phyloP scores from a whole-genome alignment of 1,140 invertebrate species.

The Drosophila littoralis region DNA sequence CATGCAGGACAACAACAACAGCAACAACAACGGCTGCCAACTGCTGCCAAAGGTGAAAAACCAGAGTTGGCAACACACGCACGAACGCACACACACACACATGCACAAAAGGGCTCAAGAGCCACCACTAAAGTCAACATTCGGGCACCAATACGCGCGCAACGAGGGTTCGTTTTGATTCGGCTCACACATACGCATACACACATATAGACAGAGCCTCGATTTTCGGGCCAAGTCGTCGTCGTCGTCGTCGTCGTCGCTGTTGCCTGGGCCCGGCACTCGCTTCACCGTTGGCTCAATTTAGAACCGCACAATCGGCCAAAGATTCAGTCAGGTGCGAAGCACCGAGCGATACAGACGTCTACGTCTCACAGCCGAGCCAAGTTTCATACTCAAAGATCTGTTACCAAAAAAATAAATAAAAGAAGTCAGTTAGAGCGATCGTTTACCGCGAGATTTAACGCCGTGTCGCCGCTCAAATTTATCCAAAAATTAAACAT shows the following conservation, averaged over 20 bases:
- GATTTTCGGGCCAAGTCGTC: slow-evolving; percentile 62
- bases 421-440: not conserved
- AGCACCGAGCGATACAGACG: slow-evolving; percentile 84
- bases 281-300: slow-evolving; percentile 82
- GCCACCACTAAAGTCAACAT: slow-evolving; percentile 56
- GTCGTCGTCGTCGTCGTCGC: slow-evolving; percentile 22
- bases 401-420: slow-evolving; percentile 31
- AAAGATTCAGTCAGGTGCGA: slow-evolving; percentile 85
- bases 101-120: slow-evolving; percentile 43
- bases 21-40: slow-evolving; percentile 68
- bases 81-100: slow-evolving; percentile 24
- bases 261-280: slow-evolving; percentile 28
- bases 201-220: slow-evolving; percentile 45
- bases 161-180: slow-evolving; percentile 75
- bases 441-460: not conserved
- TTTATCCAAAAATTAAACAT: slow-evolving; percentile 6
- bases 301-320: slow-evolving; percentile 76
- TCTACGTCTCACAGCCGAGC: slow-evolving; percentile 65
- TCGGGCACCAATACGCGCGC: slow-evolving; percentile 44
- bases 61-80: slow-evolving; percentile 73
- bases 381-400: slow-evolving; percentile 27
- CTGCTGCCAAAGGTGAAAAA: slow-evolving; percentile 82
- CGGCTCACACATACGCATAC: slow-evolving; percentile 56
- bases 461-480: not conserved
- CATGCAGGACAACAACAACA: slow-evolving; percentile 64